These are phyloP conservation scores for Archocentrus centrarchus DNA, from an alignment of 2,113 vertebrate species.

Conservation along the genomic window DNA sequence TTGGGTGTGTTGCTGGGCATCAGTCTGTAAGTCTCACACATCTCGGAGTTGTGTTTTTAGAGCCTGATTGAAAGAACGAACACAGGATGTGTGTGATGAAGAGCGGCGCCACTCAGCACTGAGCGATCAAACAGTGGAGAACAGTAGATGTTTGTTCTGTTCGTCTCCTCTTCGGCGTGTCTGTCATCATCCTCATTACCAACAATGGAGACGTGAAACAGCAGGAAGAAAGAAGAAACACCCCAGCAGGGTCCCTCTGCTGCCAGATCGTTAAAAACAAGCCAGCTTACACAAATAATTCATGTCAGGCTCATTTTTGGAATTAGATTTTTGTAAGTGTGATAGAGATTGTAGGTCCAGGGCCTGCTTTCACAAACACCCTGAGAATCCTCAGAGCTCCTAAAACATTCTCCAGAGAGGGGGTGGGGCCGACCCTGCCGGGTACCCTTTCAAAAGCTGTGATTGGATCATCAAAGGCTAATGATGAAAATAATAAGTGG, in stretches of 20 bases:
- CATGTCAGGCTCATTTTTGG: too few relatives aligned
- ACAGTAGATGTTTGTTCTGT: neutral
- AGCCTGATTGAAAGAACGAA: neutral
- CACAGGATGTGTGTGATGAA: slow-evolving; percentile 30
- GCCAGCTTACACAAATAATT: too few relatives aligned
- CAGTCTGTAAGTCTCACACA: neutral
- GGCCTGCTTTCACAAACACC: neutral
- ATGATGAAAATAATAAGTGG: too few relatives aligned
- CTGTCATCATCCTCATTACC: neutral
- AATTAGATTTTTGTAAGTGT: too few relatives aligned
- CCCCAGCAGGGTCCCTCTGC: rapidly evolving
- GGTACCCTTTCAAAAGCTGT: too few relatives aligned
- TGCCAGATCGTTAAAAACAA: too few relatives aligned
- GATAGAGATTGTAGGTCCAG: neutral
- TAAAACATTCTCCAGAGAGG: neutral
- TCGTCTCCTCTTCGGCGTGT: neutral
- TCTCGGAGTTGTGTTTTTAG: neutral
- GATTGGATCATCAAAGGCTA: too few relatives aligned
- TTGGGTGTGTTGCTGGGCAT: neutral
- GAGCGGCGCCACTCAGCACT: neutral
- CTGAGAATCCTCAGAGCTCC: neutral
- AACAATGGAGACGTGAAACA: neutral
- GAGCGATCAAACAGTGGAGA: neutral
- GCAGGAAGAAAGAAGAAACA: slow-evolving; percentile 24
- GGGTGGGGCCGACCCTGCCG: too few relatives aligned